Evolutionary conservation across 2,113 vertebrate species (phyloP).

Genomic region (Clarias gariepinus): DNA sequence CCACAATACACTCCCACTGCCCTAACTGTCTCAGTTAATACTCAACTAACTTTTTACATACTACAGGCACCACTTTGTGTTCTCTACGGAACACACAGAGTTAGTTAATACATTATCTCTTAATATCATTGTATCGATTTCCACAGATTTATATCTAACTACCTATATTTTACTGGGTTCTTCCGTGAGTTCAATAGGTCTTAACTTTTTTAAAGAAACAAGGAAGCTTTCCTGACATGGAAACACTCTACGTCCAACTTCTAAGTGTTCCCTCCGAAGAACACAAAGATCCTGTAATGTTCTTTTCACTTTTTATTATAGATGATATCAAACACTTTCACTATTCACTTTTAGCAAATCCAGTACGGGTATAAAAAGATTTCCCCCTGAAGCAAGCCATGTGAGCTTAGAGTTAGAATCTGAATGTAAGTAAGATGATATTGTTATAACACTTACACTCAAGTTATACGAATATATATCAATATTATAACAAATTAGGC

Average conservation of each 20-base stretch:
- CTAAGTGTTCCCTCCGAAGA: neutral
- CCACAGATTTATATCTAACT: neutral
- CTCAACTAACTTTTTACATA: neutral
- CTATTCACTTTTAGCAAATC: too few species aligned
- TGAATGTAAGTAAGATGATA: neutral
- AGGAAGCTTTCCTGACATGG: neutral
- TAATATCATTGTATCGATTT: neutral
- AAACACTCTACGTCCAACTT: neutral
- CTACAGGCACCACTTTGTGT: neutral
- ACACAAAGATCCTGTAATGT: neutral
- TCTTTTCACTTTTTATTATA: neutral
- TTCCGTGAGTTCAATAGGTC: neutral
- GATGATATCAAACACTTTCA: too few species aligned
- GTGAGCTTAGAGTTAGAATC: neutral
- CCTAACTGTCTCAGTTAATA: neutral
- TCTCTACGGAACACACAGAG: neutral
- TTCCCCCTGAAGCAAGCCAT: neutral
- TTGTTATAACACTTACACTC: neutral
- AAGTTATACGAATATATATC: neutral
- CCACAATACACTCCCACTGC: neutral
- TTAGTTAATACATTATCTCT: neutral
- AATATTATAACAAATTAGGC: neutral
- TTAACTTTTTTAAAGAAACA: neutral
- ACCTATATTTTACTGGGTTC: neutral
- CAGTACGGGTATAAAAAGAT: neutral